phyloP scores from a whole-genome alignment of 2,797 vertebrate species.

The Yasuhikotakia modesta region DNA sequence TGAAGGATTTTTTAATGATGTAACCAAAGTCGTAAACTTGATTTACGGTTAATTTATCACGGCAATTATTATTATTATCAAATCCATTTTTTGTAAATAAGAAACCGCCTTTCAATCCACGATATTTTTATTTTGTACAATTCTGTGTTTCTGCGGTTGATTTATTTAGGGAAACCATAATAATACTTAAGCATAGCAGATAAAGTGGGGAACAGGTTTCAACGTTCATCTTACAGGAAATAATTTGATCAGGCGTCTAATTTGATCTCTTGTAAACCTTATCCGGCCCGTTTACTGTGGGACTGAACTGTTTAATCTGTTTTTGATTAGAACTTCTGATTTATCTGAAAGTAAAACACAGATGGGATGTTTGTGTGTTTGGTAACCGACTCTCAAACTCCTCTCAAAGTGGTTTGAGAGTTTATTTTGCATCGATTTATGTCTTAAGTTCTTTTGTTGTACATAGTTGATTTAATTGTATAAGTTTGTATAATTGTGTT shows the following conservation, averaged over 20 bases:
- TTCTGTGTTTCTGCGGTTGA: not conserved
- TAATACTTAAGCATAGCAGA: not conserved
- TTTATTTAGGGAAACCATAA: not conserved
- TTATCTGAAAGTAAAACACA: constrained; percentile 15
- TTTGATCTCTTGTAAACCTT: constrained; percentile 8
- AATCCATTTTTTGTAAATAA: not conserved
- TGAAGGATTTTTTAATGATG: constrained; percentile 1
- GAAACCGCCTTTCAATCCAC: not conserved
- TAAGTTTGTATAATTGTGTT: constrained; percentile 63
- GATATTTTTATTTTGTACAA: not conserved
- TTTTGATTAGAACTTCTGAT: not conserved
- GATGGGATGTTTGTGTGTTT: constrained; percentile 11
- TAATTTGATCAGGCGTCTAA: not conserved
- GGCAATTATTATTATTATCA: not conserved
- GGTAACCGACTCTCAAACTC: constrained; percentile 68
- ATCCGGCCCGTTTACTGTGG: constrained; percentile 18
- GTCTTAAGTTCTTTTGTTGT: constrained; percentile 68
- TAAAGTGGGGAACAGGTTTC: not conserved
- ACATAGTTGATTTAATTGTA: constrained; percentile 67
- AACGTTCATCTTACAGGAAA: constrained; percentile 7
- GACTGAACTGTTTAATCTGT: not conserved
- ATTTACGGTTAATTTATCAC: not conserved
- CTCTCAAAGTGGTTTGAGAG: constrained; percentile 64
- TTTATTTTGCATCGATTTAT: constrained; percentile 47
- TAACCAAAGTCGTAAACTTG: not conserved